Base-by-base conservation (phyloP, 1,140 invertebrate genomes). In the Zaprionus camerounensis region DNA sequence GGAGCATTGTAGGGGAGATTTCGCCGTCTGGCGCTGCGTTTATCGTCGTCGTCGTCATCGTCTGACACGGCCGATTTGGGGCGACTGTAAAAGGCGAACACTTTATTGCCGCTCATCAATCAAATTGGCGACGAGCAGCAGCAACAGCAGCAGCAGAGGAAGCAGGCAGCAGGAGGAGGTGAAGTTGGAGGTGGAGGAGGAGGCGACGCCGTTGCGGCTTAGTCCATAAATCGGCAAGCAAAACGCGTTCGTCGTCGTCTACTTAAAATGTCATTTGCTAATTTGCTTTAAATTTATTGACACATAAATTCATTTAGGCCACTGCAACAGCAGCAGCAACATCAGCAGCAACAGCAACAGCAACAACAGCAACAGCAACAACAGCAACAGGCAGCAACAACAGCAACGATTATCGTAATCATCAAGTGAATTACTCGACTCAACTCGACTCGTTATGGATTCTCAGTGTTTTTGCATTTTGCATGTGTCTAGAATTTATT, bases 181-280 rank as follows among this genome's bases (percentile, higher is more conserved):
- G 20, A 22, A n/a, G n/a, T n/a, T n/a, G 17, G 0, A 56, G 26
- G 9, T 1, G 20, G 20, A 41, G 61, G 22, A 20, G n/a, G 41
- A 56, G 58, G 5, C 22, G 31, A 36, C 58, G 20, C 49, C 57
- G 58, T n/a, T 63, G 34, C 68, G 56, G 56, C 38, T 65, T 79
- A 88, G 78, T 78, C 74, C 84, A 87, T 87, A 87, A 87, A 87
- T 87, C 78, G 78, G 17, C 62, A 66, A 36, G 57, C 59, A 74
- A 79, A 83, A 76, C 59, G 78, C 67, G 68, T 61, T 69, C 46
- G 76, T 68, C 49, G 58, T 73, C 81, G 55, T 76, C 80, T 74
- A 86, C 82, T 85, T 85, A 85, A 85, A 86, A 86, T 80, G 84
- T 88, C 81, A 83, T 88, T 87, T 88, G 84, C 84, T 87, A 87